Percentiles rank a stretch among this genome's conserved stretches.
Evolutionary conservation across 2,888 invertebrate species (phyloP).

Genomic region (Drosophila basisetae): DNA sequence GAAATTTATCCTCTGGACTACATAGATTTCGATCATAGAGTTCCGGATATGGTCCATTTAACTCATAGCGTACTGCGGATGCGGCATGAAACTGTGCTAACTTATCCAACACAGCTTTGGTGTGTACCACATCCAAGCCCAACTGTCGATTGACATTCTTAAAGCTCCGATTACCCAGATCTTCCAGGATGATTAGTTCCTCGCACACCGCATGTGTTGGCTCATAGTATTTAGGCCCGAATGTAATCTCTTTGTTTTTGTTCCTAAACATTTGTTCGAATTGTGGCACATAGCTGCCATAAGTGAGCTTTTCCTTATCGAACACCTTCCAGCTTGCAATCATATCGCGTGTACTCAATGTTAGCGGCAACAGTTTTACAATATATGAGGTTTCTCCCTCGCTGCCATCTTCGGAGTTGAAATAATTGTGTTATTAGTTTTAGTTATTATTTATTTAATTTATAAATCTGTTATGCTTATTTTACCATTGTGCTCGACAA

Average conservation of each 20-base stretch:
- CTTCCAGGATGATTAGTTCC: conserved; percentile 79
- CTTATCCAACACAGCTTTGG: conserved; percentile 80
- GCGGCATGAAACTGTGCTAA: conserved; percentile 86
- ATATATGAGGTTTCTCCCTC: conserved; percentile 64
- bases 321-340: conserved; percentile 75
- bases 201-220: conserved; percentile 18
- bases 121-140: conserved; percentile 84
- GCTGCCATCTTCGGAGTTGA: conserved; percentile 53
- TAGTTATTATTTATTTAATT: background rate
- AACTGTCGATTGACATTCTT: conserved; percentile 63
- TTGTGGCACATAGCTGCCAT: conserved; percentile 74
- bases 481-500: conserved; percentile 67
- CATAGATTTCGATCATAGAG: conserved; percentile 68
- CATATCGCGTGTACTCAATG: conserved; percentile 49
- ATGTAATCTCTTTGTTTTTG: conserved; percentile 55
- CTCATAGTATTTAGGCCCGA: conserved; percentile 71
- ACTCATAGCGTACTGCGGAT: conserved; percentile 84
- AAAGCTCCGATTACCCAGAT: conserved; percentile 68
- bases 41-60: conserved; percentile 69
- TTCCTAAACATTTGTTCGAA: conserved; percentile 74
- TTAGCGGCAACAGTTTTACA: conserved; percentile 66
- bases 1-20: conserved; percentile 54
- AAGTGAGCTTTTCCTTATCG: conserved; percentile 80
- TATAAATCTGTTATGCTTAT: background rate
- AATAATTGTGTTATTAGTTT: background rate